phyloP scores from a whole-genome alignment of 53 echinoderm and acorn worm genomes.

The Holothuria leucospilota region DNA sequence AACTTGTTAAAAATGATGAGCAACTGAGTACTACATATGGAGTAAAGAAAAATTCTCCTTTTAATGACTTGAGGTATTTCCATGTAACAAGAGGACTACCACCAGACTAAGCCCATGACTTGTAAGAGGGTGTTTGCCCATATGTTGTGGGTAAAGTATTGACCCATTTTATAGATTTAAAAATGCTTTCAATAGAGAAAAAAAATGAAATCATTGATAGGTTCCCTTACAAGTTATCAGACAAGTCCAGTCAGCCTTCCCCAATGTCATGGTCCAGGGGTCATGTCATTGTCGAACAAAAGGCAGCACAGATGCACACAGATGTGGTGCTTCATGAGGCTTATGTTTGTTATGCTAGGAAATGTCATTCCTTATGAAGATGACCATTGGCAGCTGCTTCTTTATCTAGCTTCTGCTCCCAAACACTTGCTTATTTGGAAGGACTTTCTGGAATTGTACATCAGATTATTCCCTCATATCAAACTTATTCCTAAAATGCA shows the following conservation, averaged over 20 bases:
- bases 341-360: conserved; percentile 55
- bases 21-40: conserved; percentile 61
- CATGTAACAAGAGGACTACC: conserved; percentile 63
- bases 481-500: conserved; percentile 58
- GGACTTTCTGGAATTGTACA: conserved; percentile 21
- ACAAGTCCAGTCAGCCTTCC: conserved; percentile 46
- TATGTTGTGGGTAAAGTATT: conserved; percentile 48
- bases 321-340: conserved; percentile 51
- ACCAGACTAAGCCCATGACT: conserved; percentile 36
- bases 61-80: conserved; percentile 61
- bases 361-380: conserved; percentile 21
- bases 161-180: conserved; percentile 19
- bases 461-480: conserved; percentile 19
- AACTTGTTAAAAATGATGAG: not conserved
- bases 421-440: conserved; percentile 21
- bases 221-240: conserved; percentile 40
- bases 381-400: conserved; percentile 27
- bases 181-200: conserved; percentile 34
- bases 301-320: conserved; percentile 42
- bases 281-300: conserved; percentile 35
- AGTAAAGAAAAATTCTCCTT: conserved; percentile 36
- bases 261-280: conserved; percentile 17
- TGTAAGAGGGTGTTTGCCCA: conserved; percentile 39
- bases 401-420: conserved; percentile 4
- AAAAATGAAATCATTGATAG: conserved; percentile 31